These are phyloP conservation scores for Amitus sp. DNA, from an alignment of 2,888 invertebrate genomes.

Conservation along the genomic window DNA sequence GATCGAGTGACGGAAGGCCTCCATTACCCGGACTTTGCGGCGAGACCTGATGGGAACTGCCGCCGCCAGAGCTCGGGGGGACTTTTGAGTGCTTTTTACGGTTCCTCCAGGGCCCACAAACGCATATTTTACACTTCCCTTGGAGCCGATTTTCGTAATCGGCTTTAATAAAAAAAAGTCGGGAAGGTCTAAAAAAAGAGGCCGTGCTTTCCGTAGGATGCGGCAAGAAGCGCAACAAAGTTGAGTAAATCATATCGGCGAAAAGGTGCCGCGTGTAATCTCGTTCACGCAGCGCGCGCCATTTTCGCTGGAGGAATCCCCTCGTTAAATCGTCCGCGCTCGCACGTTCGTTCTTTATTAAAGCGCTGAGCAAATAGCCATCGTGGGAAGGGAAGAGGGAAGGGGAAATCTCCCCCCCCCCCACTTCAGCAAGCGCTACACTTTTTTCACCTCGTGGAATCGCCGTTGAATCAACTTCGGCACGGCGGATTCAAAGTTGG, in stretches of 20 bases:
- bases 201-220: not conserved
- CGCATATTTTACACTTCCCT: not conserved
- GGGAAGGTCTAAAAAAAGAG: not conserved
- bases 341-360: conserved; percentile 54
- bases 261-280: conserved; percentile 56
- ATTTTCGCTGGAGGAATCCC: conserved; percentile 46
- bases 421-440: too few relatives aligned
- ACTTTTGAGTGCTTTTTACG: conserved; percentile 11
- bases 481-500: not conserved
- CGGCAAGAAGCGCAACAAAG: conserved; percentile 6
- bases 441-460: too few relatives aligned
- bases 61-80: conserved; percentile 24
- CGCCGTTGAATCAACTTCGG: conserved; percentile 28
- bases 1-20: too few relatives aligned
- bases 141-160: not conserved
- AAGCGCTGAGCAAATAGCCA: conserved; percentile 43
- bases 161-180: not conserved
- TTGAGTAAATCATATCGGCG: conserved; percentile 24
- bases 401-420: conserved; percentile 29
- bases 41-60: conserved; percentile 27
- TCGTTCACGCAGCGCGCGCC: conserved; percentile 52
- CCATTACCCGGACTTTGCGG: too few relatives aligned
- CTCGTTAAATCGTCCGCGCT: conserved; percentile 53
- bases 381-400: conserved; percentile 19
- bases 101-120: conserved; percentile 1